Percentiles rank a stretch among this genome's conserved stretches.
Conservation (phyloP, 1,140 invertebrate species). For the Anastatus disparis region DNA sequence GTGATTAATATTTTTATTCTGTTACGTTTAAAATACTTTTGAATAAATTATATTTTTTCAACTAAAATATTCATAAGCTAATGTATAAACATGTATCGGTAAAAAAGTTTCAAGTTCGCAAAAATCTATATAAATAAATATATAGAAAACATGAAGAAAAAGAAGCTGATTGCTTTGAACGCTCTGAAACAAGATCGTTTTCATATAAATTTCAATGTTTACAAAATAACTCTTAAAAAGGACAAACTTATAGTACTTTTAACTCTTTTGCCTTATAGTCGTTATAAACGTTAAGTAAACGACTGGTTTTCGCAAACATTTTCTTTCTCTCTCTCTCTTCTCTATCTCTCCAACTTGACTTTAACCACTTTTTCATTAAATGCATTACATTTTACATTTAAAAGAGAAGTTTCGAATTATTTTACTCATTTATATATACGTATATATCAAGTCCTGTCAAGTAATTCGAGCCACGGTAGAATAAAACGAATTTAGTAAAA, state of each 20-base stretch:
- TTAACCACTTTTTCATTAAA: slow-evolving; percentile 26
- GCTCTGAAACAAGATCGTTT: slow-evolving; percentile 3
- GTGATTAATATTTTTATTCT: too few relatives aligned
- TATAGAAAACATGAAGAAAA: background rate
- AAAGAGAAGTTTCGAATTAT: background rate
- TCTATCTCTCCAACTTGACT: too few relatives aligned
- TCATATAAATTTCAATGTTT: slow-evolving; percentile 21
- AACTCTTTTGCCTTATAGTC: background rate
- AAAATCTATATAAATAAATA: background rate
- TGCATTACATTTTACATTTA: slow-evolving; percentile 15
- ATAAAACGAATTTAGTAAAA: slow-evolving; percentile 21
- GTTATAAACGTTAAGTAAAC: background rate
- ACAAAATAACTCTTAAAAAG: slow-evolving; percentile 21
- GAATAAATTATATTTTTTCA: too few relatives aligned
- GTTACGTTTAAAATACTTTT: too few relatives aligned
- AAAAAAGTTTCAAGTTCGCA: background rate
- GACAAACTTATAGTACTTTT: background rate
- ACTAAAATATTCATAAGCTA: too few relatives aligned
- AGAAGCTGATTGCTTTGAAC: background rate
- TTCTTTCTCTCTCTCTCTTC: too few relatives aligned
- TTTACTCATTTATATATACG: background rate
- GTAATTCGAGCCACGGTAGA: slow-evolving; percentile 9
- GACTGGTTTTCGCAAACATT: background rate
- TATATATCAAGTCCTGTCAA: too few relatives aligned
- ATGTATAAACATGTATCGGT: too few relatives aligned